phyloP scores from a whole-genome alignment of 2,888 invertebrate species.

The Elaeidobius kamerunicus region DNA sequence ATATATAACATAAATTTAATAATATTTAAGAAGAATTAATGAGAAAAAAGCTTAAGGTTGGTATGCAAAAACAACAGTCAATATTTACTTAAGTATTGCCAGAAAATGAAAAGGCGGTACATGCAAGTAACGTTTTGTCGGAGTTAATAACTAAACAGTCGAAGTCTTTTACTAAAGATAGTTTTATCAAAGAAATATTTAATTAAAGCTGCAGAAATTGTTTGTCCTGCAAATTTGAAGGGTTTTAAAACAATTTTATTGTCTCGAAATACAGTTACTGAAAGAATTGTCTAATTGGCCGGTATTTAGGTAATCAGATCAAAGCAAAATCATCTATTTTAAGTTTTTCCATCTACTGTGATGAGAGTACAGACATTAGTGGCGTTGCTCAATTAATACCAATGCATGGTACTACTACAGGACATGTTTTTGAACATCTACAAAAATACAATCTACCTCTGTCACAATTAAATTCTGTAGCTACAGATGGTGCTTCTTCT shows the following conservation, averaged over 20 bases:
- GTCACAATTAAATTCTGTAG: neutral
- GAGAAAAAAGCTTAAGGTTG: neutral
- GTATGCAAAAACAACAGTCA: neutral
- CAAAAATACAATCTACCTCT: neutral
- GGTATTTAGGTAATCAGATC: neutral
- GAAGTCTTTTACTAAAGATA: neutral
- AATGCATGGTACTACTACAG: neutral
- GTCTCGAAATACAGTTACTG: constrained; percentile 1
- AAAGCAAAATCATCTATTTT: too few species aligned
- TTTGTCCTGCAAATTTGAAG: too few species aligned
- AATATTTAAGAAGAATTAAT: neutral
- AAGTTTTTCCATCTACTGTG: neutral
- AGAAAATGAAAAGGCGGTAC: neutral
- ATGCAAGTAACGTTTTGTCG: neutral
- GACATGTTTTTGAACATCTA: neutral
- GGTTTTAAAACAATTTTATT: neutral
- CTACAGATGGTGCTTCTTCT: neutral
- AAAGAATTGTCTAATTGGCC: neutral
- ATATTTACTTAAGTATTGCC: neutral
- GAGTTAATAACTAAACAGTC: neutral
- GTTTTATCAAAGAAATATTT: neutral
- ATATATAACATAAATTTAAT: too few species aligned
- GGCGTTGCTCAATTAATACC: constrained; percentile 1
- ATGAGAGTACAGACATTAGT: neutral
- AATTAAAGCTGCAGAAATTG: too few species aligned